These are phyloP conservation scores for Sogatella furcifera DNA, from an alignment of 1,140 invertebrate species.

Conservation along the genomic window DNA sequence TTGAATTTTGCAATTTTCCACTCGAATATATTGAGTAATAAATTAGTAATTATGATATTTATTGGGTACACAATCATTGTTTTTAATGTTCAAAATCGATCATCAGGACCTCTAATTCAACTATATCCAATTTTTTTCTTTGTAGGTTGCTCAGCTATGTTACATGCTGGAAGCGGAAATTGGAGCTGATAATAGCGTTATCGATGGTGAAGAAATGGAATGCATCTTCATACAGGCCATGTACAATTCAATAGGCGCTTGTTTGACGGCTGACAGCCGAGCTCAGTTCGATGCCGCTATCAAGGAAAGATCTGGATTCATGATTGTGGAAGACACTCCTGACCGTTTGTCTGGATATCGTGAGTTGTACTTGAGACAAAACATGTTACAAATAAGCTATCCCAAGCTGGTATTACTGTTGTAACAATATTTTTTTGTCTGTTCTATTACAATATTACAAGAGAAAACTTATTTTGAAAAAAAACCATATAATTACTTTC, in stretches of 20 bases:
- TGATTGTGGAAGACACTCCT: slow-evolving; percentile 46
- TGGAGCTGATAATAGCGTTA: slow-evolving; percentile 27
- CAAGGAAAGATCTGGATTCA: slow-evolving; percentile 60
- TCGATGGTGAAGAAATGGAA: slow-evolving; percentile 38
- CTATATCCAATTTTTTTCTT: background rate
- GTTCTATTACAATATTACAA: too few relatives aligned
- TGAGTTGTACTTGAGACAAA: slow-evolving; percentile 27
- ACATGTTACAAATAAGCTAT: too few relatives aligned
- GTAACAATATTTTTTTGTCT: too few relatives aligned
- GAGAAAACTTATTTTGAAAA: too few relatives aligned
- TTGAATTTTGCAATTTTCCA: too few relatives aligned
- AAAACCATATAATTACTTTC: too few relatives aligned
- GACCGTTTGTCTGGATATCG: slow-evolving; percentile 52
- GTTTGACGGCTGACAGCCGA: slow-evolving; percentile 54
- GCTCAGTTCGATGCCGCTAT: slow-evolving; percentile 66
- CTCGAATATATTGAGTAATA: too few relatives aligned
- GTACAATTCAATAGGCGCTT: slow-evolving; percentile 75
- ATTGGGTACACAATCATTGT: too few relatives aligned
- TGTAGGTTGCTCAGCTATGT: slow-evolving; percentile 70
- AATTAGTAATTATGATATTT: too few relatives aligned
- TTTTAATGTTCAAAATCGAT: too few relatives aligned
- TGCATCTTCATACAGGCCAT: slow-evolving; percentile 63
- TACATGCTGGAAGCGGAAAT: slow-evolving; percentile 61
- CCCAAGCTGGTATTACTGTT: too few relatives aligned
- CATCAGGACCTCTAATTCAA: too few relatives aligned